Base-by-base conservation (phyloP, 2,113 vertebrate genomes). In the Xiphophorus couchianus region DNA sequence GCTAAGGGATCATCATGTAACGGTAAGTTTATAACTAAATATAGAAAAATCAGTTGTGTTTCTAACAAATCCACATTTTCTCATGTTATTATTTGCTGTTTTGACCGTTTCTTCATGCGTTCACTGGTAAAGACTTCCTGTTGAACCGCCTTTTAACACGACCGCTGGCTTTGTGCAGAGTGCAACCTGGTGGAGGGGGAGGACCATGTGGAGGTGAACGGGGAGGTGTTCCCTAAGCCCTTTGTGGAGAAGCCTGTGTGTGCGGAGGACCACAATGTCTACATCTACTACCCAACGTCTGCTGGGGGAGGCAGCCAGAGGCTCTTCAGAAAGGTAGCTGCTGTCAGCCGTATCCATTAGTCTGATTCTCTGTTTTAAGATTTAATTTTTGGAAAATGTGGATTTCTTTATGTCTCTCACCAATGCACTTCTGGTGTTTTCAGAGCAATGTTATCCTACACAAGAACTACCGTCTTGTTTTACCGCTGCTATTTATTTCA, bases 161-260 rank as follows among this genome's bases (percentile, higher is more conserved):
- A 0, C 25, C 25, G 22, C 68, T 29, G 54, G 0, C 29, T 51
- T 10, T 66, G 44, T 83, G 71, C 91, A 99, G 98, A 98, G 82
- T 97, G 97, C 89, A 98, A 91, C 90, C 90, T 98, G 73, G 96
- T 99, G 89, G 97, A 99, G 86, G 96, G 93, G 33, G 97, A 99
- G 87, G 98, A 99, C 90, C 97, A 99, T 0, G 97, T 99, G 25
- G 98, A 98, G 90, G 97, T 99, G 28, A 98, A 99, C 0, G 97
- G 97, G 61, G 96, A 97, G 68, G 91, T 98, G 73, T 99, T 99
- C 89, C 97, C 95, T 1, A 99, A 99, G 91, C 98, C 98, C 0
- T 99, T 99, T 83, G 98, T 99, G 76, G 98, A 99, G 94, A 99
- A 99, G 87, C 98, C 97, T 0, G 98, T 99, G 86, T 97, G 95